Evolutionary conservation across 2,113 vertebrate genomes (phyloP), one percentile per base, ranked within the genome.

Genomic region (Potamarius usumacintae): DNA sequence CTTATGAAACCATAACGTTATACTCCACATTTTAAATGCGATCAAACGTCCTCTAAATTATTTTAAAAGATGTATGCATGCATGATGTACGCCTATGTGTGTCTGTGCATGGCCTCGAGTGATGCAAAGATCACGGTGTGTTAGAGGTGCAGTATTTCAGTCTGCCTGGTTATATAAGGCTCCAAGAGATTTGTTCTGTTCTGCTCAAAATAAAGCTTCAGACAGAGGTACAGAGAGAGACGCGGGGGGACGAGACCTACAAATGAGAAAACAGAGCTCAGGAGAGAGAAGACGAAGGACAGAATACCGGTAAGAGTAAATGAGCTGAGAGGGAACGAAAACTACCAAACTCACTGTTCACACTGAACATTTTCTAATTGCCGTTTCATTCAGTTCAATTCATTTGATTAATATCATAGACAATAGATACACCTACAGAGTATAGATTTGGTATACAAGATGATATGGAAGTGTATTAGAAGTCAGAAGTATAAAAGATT

Each of bases 121-220:
- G 53, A 85, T 82, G 20, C 65, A 57, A 85, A 87, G 83, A 48
- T 88, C 83, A 88, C 14, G 50, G 58, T 71, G 57, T 83, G 86
- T 79, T 71, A 48, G 60, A 85, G 83, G 62, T 63, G 57, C 71
- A 27, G 42, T 62, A 85, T 82, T 86, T 90, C 58, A 50, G 74
- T 79, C 74, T 85, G 50, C 74, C 22, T 79, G 74, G 82, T 89
- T 89, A 85, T 55, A 87, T 87, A 89, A 89, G 77, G 17, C 69
- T 85, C 53, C 22, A 17, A 63, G 83, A 87, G 77, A 72, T 89
- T 81, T 89, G 82, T 85, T 69, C 84, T 52, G 27, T 85, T 77
- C 82, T 30, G 42, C 86, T 89, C 55, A 85, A 87, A 89, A 89
- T 87, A 84, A 87, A 84, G 72, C 50, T 62, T 60, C 22, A 22